A percentile compares a stretch with the other conserved stretches of the same genome.
phyloP scores from a whole-genome alignment of 1,140 invertebrate genomes.

The Diabrotica undecimpunctata region DNA sequence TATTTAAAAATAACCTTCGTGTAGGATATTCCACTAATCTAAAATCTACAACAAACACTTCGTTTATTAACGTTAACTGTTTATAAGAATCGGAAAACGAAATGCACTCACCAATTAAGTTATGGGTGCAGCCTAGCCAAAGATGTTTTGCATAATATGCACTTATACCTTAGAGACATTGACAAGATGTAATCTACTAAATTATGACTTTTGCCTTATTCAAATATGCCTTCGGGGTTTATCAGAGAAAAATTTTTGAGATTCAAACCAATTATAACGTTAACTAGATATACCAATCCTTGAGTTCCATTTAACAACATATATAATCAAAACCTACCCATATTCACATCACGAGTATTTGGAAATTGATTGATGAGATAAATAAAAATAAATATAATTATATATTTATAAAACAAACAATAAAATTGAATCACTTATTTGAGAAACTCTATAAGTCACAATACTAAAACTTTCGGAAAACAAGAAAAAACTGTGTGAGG shows the following conservation, averaged over 20 bases:
- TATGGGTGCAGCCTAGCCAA: slow-evolving; percentile 6
- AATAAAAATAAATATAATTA: no score
- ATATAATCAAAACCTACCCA: not conserved
- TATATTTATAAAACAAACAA: no score
- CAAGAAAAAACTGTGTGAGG: no score
- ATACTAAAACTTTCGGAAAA: no score
- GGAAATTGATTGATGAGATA: no score
- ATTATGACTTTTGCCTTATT: slow-evolving; percentile 8
- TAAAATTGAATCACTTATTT: no score
- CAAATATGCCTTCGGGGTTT: slow-evolving; percentile 7
- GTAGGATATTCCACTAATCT: not conserved
- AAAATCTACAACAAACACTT: not conserved
- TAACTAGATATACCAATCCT: slow-evolving; percentile 5
- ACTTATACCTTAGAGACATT: slow-evolving; percentile 6
- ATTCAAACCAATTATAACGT: slow-evolving; percentile 10
- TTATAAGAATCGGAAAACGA: not conserved
- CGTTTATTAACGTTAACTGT: not conserved
- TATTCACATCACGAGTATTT: not conserved
- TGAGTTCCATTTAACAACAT: not conserved
- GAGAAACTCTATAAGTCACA: no score
- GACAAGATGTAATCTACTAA: slow-evolving; percentile 12
- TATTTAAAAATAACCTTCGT: no score
- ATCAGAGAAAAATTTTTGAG: slow-evolving; percentile 3
- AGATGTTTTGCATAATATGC: slow-evolving; percentile 17
- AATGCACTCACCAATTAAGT: not conserved